Evolutionary conservation across 2,888 invertebrate genomes (phyloP).

Genomic region (Coremacera marginata): DNA sequence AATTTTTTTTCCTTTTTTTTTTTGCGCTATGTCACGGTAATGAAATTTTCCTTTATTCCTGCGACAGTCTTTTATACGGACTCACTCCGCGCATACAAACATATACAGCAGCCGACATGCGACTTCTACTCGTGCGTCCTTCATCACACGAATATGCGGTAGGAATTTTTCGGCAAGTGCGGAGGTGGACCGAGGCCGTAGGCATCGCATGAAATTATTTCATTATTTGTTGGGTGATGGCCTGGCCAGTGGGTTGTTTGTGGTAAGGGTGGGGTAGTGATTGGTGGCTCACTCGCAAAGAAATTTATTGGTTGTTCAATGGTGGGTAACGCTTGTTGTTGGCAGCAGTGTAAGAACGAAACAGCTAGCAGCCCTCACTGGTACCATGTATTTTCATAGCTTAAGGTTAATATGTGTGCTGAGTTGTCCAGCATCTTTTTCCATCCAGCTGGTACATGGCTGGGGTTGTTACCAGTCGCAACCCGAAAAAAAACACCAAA

Average conservation of each 20-base stretch:
- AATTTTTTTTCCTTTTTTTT: conserved; percentile 26
- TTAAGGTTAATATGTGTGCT: conserved; percentile 28
- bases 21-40: conserved; percentile 34
- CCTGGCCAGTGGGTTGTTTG: conserved; percentile 14
- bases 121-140: not conserved
- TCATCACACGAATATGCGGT: not conserved
- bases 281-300: not conserved
- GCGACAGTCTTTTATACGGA: not conserved
- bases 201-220: conserved; percentile 62
- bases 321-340: not conserved
- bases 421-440: not conserved
- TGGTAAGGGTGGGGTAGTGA: not conserved
- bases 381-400: not conserved
- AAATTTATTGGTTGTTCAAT: conserved; percentile 20
- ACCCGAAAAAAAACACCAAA: conserved; percentile 59
- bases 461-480: conserved; percentile 40
- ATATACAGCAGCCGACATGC: too few relatives aligned
- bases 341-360: not conserved
- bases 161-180: conserved; percentile 2
- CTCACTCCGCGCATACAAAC: not conserved
- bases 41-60: conserved; percentile 35
- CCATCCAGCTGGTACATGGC: not conserved
- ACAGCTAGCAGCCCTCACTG: not conserved
- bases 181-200: conserved; percentile 53
- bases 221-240: conserved; percentile 48